A percentile compares a stretch with the other conserved stretches of the same genome.
These are phyloP conservation scores for Lutjanus campechanus DNA, from an alignment of 2,797 vertebrate genomes.

Conservation along the genomic window DNA sequence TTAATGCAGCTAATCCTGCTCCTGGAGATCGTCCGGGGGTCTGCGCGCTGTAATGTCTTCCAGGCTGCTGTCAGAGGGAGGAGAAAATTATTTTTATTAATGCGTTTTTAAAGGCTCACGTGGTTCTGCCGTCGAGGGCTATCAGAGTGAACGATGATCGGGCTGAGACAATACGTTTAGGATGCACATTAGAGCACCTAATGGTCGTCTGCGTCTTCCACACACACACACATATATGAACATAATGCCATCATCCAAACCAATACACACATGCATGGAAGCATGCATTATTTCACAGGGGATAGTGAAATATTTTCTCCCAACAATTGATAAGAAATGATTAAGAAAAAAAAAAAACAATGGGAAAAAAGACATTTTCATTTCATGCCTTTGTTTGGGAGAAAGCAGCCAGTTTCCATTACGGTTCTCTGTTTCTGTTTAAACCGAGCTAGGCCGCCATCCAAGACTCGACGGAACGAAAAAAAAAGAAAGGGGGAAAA, in stretches of 20 bases:
- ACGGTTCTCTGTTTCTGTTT: slow-evolving; percentile 74
- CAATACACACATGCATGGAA: slow-evolving; percentile 2
- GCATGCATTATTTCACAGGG: background rate
- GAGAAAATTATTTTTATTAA: slow-evolving; percentile 79
- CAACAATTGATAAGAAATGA: slow-evolving; percentile 41
- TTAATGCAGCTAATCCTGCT: slow-evolving; percentile 77
- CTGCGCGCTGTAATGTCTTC: slow-evolving; percentile 70
- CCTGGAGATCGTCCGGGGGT: slow-evolving; percentile 67
- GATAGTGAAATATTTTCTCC: slow-evolving; percentile 28
- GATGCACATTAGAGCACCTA: slow-evolving; percentile 62
- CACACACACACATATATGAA: slow-evolving; percentile 9
- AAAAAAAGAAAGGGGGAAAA: slow-evolving; percentile 13
- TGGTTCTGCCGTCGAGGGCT: slow-evolving; percentile 67
- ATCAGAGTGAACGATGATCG: slow-evolving; percentile 69
- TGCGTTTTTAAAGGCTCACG: slow-evolving; percentile 79
- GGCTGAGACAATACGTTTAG: slow-evolving; percentile 69
- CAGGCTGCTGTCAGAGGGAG: slow-evolving; percentile 66
- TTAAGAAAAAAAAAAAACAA: background rate
- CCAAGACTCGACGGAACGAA: slow-evolving; percentile 40
- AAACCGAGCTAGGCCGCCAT: slow-evolving; percentile 42
- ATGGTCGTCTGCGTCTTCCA: slow-evolving; percentile 57
- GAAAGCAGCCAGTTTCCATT: slow-evolving; percentile 61
- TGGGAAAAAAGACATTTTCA: slow-evolving; percentile 45
- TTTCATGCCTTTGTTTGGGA: slow-evolving; percentile 62
- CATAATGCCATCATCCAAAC: slow-evolving; percentile 3